Evolutionary conservation across 2,797 vertebrate species (phyloP), one percentile per base, ranked within the genome.

Genomic region (Pseudochaenichthys georgianus): DNA sequence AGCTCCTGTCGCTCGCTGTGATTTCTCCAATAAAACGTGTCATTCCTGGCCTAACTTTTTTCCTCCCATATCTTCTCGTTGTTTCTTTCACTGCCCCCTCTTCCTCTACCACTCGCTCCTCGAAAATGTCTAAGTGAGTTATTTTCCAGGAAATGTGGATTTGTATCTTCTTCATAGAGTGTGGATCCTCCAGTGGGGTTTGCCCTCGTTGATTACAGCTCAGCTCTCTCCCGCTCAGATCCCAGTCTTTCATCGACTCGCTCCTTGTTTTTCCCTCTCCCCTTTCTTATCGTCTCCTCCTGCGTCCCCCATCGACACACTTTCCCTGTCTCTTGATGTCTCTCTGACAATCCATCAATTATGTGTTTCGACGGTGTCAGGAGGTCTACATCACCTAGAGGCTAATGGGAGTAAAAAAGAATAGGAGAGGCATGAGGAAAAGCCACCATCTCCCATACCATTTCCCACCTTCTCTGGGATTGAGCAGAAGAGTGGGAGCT

Each of bases 171-270:
- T 74, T 68, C 70, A 83, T 70, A 72, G 75, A 75, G 8, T 12
- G 59, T 47, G 64, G 47, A 45, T 78, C 80, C 79, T 92, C 83
- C 82, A 10, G 43, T 53, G 83, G 83, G 82, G 52, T 75, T 77
- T 75, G 80, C 78, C 85, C 86, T 75, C 21, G 48, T 78, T 86
- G 87, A 90, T 92, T 89, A 91, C 81, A 42, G 72, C 77, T 79
- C 82, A 88, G 73, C 76, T 87, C 67, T 81, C 73, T 61, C 53
- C 54, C 28, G 13, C 76, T 81, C 66, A 41, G 50, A 69, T 80
- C 70, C 64, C 60, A 1, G 15, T 84, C 72, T 83, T 70, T 70
- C 72, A 87, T 85, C 31, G 53, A 80, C 53, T 73, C 15, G 54
- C 57, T 86, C 65, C 34, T 61, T 57, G 15, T 67, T 74, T 84